phyloP scores from a whole-genome alignment of 92 coral and sea anemone genomes.

The Zoanthus sociatus region DNA sequence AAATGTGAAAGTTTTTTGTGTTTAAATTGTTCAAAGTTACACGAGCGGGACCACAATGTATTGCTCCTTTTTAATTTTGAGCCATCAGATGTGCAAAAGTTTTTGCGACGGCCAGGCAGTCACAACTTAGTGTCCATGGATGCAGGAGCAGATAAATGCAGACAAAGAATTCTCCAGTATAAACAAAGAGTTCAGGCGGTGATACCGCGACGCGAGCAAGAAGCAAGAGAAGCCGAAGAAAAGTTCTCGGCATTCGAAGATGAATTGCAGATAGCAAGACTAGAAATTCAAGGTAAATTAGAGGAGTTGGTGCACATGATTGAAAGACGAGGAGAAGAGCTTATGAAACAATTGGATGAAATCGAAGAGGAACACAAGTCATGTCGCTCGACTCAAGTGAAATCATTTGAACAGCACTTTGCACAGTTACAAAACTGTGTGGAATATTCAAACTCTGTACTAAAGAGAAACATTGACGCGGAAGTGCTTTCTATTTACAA shows the following conservation, averaged over 20 bases:
- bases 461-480: slow-evolving; percentile 27
- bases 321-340: slow-evolving; percentile 41
- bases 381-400: slow-evolving; percentile 29
- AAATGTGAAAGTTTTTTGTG: slow-evolving; percentile 46
- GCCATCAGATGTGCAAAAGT: slow-evolving; percentile 42
- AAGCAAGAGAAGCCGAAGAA: slow-evolving; percentile 36
- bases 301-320: slow-evolving; percentile 41
- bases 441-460: slow-evolving; percentile 19
- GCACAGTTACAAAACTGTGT: slow-evolving; percentile 17
- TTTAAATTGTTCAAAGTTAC: slow-evolving; percentile 22
- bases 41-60: slow-evolving; percentile 29
- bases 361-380: slow-evolving; percentile 40
- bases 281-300: slow-evolving; percentile 32
- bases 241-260: slow-evolving; percentile 1
- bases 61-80: slow-evolving; percentile 13
- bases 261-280: slow-evolving; percentile 11
- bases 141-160: slow-evolving; percentile 40
- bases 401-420: slow-evolving; percentile 32
- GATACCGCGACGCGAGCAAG: slow-evolving; percentile 37
- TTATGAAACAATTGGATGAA: slow-evolving; percentile 43
- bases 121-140: slow-evolving; percentile 34
- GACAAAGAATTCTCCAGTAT: slow-evolving; percentile 8
- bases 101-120: slow-evolving; percentile 40
- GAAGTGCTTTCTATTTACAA: slow-evolving; percentile 33
- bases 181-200: slow-evolving; percentile 36